Evolutionary conservation across 2,797 vertebrate species (phyloP).

Genomic region (Novumbra hubbsi): DNA sequence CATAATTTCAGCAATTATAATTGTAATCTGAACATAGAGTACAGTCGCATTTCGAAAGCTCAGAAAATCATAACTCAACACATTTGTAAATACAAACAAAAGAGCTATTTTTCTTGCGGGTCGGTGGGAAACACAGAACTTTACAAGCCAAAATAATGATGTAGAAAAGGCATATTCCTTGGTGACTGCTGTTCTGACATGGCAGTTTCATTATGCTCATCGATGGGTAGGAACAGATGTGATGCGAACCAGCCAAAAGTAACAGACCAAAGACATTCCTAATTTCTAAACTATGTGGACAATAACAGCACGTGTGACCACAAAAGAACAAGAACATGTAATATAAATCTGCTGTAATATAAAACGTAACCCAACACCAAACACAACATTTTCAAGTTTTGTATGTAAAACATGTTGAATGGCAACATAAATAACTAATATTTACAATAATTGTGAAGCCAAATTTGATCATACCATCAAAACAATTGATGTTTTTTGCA

Average conservation of each 20-base stretch:
- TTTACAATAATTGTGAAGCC: constrained; percentile 26
- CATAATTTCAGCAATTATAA: constrained; percentile 62
- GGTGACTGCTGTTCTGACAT: not conserved
- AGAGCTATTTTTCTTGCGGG: not conserved
- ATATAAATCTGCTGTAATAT: not conserved
- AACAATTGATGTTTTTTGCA: constrained; percentile 32
- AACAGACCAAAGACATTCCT: not conserved
- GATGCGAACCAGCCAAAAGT: not conserved
- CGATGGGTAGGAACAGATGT: not conserved
- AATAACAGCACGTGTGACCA: not conserved
- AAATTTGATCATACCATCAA: constrained; percentile 19
- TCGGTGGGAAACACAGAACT: not conserved
- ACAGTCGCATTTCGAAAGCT: constrained; percentile 60
- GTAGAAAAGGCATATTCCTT: not conserved
- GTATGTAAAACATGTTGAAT: not conserved
- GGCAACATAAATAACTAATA: not conserved
- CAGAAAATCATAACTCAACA: constrained; percentile 38
- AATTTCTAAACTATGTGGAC: not conserved
- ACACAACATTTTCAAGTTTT: constrained; percentile 12
- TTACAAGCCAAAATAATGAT: not conserved
- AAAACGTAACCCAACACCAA: not conserved
- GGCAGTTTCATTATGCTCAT: not conserved
- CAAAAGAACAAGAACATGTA: not conserved
- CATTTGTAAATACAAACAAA: constrained; percentile 38
- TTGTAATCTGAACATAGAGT: constrained; percentile 61